Evolutionary conservation across 1,140 invertebrate species (phyloP).

Genomic region (Chironomus tepperi): DNA sequence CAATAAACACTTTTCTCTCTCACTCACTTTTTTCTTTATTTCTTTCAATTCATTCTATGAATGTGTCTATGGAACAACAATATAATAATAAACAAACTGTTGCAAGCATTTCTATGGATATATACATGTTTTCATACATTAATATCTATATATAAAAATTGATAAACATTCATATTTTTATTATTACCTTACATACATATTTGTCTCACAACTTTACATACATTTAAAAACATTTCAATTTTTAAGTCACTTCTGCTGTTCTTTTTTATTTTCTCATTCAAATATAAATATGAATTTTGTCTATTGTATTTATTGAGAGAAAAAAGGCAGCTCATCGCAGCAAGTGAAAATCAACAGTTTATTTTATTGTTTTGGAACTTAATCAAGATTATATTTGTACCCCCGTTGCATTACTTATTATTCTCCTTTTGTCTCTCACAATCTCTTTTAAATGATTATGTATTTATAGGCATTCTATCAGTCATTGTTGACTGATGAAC

Average conservation of each 20-base stretch:
- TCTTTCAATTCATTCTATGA: conserved; percentile 11
- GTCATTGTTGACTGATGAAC: too few species aligned
- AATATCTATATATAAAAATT: too few species aligned
- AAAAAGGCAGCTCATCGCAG: conserved; percentile 1
- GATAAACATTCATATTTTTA: too few species aligned
- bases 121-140: not conserved
- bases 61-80: conserved; percentile 20
- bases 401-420: not conserved
- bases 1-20: too few species aligned
- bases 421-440: too few species aligned
- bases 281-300: not conserved
- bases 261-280: not conserved
- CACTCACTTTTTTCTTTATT: not conserved
- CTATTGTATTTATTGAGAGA: not conserved
- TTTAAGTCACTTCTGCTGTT: too few species aligned
- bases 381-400: conserved; percentile 20
- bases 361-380: conserved; percentile 16
- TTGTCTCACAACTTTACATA: too few species aligned
- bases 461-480: not conserved
- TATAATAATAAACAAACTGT: conserved; percentile 23
- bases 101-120: not conserved
- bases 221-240: not conserved
- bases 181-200: not conserved
- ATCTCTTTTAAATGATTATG: not conserved
- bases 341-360: conserved; percentile 22